These are phyloP conservation scores for Scaptomyza graminum DNA, from an alignment of 1,140 invertebrate genomes.

Conservation along the genomic window DNA sequence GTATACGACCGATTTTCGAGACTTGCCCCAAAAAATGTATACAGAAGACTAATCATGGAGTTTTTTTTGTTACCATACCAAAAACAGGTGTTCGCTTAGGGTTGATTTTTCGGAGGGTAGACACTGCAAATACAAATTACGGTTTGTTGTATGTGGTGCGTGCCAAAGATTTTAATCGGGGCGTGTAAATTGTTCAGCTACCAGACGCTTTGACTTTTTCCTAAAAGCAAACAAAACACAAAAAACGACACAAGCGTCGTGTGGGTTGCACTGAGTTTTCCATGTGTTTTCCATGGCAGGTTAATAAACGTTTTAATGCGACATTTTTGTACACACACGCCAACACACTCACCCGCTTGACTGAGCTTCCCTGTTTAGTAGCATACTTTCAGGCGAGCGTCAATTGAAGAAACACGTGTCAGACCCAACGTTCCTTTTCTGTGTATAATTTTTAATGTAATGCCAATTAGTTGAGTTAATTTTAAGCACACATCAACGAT, in stretches of 20 bases:
- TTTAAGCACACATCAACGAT: background rate
- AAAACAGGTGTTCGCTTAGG: conserved; percentile 14
- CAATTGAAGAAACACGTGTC: conserved; percentile 14
- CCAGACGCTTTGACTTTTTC: conserved; percentile 33
- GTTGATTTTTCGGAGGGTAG: background rate
- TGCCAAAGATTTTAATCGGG: conserved; percentile 69
- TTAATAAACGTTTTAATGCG: conserved; percentile 76
- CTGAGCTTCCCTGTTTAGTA: background rate
- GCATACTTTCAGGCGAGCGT: conserved; percentile 9
- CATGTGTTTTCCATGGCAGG: conserved; percentile 73
- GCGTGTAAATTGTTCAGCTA: conserved; percentile 56
- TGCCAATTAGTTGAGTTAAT: conserved; percentile 17
- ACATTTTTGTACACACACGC: conserved; percentile 40
- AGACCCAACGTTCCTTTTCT: background rate
- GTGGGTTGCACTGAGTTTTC: conserved; percentile 46
- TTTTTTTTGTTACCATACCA: conserved; percentile 36
- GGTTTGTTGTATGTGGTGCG: conserved; percentile 57
- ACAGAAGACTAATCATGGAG: conserved; percentile 58
- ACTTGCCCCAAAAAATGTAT: conserved; percentile 3
- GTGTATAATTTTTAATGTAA: conserved; percentile 24
- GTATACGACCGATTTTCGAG: conserved; percentile 58
- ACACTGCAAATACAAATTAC: conserved; percentile 44
- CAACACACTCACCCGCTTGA: conserved; percentile 1
- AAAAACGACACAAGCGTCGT: background rate
- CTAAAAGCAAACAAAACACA: conserved; percentile 22